A percentile compares a stretch with the other conserved stretches of the same genome.
These are phyloP conservation scores for Gymnodraco acuticeps DNA, from an alignment of 2,797 vertebrate genomes.

Conservation along the genomic window DNA sequence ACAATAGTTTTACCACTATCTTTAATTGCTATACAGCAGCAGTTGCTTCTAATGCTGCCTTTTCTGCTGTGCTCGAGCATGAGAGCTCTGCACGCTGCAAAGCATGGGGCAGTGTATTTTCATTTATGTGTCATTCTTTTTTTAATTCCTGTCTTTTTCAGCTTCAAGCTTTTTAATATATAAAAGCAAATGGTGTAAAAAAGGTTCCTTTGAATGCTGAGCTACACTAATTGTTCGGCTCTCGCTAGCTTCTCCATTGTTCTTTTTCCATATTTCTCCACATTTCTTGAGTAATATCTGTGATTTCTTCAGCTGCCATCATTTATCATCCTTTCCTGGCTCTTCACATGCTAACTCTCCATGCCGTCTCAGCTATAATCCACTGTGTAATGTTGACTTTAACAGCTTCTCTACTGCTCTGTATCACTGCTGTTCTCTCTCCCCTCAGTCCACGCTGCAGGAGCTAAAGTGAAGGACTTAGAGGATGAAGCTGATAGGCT, in stretches of 20 bases:
- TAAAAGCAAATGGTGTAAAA: conserved; percentile 18
- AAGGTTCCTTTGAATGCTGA: conserved; percentile 53
- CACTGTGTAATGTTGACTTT: neutral
- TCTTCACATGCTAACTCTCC: conserved; percentile 23
- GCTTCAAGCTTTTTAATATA: conserved; percentile 27
- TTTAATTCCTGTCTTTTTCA: conserved; percentile 23
- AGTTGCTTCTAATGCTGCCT: conserved; percentile 66
- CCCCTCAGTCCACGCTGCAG: conserved; percentile 92
- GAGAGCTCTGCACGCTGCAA: conserved; percentile 59
- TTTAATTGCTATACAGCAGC: conserved; percentile 49
- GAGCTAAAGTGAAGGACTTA: conserved; percentile 92
- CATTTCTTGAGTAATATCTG: conserved; percentile 29
- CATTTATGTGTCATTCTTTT: neutral
- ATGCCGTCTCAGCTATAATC: conserved; percentile 36
- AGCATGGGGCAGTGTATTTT: conserved; percentile 45
- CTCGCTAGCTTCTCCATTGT: conserved; percentile 36
- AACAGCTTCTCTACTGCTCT: neutral
- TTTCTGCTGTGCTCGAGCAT: conserved; percentile 63
- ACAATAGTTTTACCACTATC: conserved; percentile 37
- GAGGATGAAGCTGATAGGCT: conserved; percentile 94
- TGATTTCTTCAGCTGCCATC: conserved; percentile 41
- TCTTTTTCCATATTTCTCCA: conserved; percentile 28
- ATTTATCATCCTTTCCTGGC: conserved; percentile 22
- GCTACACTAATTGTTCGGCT: conserved; percentile 69
- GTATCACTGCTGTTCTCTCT: conserved; percentile 32